Evolutionary conservation across 2,888 invertebrate species (phyloP), one percentile per base, ranked within the genome.

Genomic region (Nemotelus nigrinus): DNA sequence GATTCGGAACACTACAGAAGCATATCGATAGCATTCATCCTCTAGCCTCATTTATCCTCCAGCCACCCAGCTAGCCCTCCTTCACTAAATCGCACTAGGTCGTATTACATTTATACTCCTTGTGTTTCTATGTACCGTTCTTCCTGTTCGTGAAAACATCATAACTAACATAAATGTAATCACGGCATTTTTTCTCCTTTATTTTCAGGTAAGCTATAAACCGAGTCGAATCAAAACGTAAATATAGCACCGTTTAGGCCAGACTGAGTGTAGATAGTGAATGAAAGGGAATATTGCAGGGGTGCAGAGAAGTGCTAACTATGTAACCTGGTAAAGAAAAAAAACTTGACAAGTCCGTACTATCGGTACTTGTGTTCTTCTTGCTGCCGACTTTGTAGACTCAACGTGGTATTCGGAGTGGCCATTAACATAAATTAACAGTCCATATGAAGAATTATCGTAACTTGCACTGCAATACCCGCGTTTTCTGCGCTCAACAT

Each of bases 341-440:
- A 25, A 25, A 25, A 25, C 25, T 25, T 25, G 25, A 25, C 25
- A 25, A 25, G 0, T 25, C 25, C 25, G 25, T 25, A 25, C n/a
- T n/a, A n/a, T n/a, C n/a, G n/a, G n/a, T n/a, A n/a, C 25, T 25
- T 25, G 25, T 25, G 25, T 25, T 25, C 25, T 25, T 25, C 25
- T 25, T 25, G 25, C 25, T 63, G 39, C 10, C 3, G 63, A 63
- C 63, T 63, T 41, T 39, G 41, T 43, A 63, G 57, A 25, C 10
- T 25, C 10, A 1, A 57, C 25, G 57, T 25, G 25, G 63, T 57
- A 55, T 71, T 25, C 58, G 45, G 58, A 72, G 72, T 72, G 58
- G 57, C 44, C 72, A 72, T 72, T 72, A 72, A n/a, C 72, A 72
- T 72, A 72, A 72, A 72, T 58, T 72, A 72, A 72, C 72, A 72